Percentiles rank a stretch among this genome's conserved stretches.
Conservation (phyloP, 2,888 invertebrate species). For the Himalopsyche anomala region DNA sequence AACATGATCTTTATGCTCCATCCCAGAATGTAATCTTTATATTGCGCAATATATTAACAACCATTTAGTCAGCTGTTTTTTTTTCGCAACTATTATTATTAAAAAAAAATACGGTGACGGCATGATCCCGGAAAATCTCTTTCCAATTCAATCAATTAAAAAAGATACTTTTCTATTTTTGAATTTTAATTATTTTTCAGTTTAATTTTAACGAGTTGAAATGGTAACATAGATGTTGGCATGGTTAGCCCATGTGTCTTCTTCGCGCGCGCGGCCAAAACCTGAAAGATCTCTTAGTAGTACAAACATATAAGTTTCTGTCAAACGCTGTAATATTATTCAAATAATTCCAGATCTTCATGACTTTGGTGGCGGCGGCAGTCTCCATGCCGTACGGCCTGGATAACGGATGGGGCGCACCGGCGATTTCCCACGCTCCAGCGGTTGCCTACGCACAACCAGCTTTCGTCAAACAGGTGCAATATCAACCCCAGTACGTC, state of each 20-base stretch:
- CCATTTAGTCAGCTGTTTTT: neutral
- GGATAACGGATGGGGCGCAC: constrained; percentile 65
- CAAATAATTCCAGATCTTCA: constrained; percentile 69
- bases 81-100: neutral
- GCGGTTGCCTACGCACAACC: constrained; percentile 61
- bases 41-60: too few relatives aligned
- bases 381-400: constrained; percentile 72
- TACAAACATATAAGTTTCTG: neutral
- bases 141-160: too few relatives aligned
- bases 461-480: constrained; percentile 15
- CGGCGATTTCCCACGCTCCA: constrained; percentile 69
- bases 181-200: too few relatives aligned
- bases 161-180: too few relatives aligned
- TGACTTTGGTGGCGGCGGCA: constrained; percentile 71
- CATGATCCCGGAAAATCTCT: neutral
- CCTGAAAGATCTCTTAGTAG: neutral
- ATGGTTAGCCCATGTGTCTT: neutral
- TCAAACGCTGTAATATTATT: neutral
- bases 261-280: too few relatives aligned
- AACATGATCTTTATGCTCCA: neutral
- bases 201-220: too few relatives aligned
- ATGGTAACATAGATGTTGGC: neutral
- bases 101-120: neutral
- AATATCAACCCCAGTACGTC: constrained; percentile 56
- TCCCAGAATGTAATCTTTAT: neutral